phyloP scores from a whole-genome alignment of 1,140 invertebrate species.

The Dufourea novaeangliae region DNA sequence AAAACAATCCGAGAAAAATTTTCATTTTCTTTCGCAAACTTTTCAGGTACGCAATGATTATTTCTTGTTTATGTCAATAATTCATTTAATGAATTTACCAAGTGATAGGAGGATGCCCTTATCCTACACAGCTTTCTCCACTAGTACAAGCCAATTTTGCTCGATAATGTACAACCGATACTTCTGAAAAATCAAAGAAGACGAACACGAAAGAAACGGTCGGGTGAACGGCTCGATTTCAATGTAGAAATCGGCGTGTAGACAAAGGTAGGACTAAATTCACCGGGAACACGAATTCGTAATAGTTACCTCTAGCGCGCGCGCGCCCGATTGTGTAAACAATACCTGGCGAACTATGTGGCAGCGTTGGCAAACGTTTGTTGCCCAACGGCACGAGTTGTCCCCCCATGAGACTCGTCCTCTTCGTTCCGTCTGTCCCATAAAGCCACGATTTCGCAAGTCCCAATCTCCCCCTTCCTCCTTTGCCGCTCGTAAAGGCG shows the following conservation, averaged over 20 bases:
- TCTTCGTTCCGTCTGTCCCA: conserved; percentile 44
- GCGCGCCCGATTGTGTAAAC: conserved; percentile 50
- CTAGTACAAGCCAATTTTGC: too few relatives aligned
- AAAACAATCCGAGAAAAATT: too few relatives aligned
- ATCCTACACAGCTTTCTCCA: too few relatives aligned
- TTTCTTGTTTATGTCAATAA: too few relatives aligned
- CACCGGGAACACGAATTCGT: conserved; percentile 7
- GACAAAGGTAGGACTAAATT: neutral
- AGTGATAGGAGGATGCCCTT: too few relatives aligned
- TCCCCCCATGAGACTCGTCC: conserved; percentile 46
- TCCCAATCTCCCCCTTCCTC: neutral
- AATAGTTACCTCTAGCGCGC: conserved; percentile 34
- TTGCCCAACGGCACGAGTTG: conserved; percentile 52
- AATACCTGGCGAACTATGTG: neutral
- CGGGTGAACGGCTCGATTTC: neutral
- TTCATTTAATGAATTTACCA: too few relatives aligned
- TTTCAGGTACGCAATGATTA: too few relatives aligned
- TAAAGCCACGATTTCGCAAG: conserved; percentile 57
- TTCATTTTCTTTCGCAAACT: too few relatives aligned
- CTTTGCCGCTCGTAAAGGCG: conserved; percentile 12
- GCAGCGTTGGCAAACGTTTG: conserved; percentile 32
- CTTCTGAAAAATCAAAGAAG: neutral
- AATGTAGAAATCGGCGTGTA: neutral
- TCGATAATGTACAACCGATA: too few relatives aligned
- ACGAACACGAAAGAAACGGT: neutral